Percentiles rank a stretch among this genome's conserved stretches.
Conservation (phyloP, 2,113 vertebrate species). For the Peromyscus californicus region DNA sequence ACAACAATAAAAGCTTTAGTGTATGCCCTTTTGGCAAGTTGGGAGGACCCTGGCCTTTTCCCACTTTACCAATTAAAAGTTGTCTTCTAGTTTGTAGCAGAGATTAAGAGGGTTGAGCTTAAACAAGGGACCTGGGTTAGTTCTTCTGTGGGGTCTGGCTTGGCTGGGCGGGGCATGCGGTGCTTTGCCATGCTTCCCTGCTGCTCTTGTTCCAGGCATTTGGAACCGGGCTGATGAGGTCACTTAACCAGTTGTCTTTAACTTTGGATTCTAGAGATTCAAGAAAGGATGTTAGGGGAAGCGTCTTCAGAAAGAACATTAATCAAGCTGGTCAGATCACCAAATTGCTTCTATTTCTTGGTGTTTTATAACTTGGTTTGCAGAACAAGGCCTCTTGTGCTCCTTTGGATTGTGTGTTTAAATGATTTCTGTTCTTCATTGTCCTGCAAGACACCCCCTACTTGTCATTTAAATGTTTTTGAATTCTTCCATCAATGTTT, state of each 20-base stretch:
- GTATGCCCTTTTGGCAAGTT: background rate
- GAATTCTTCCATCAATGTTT: slow-evolving; percentile 34
- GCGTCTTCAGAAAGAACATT: background rate
- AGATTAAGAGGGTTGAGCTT: background rate
- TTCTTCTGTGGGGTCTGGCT: background rate
- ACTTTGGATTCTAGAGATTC: background rate
- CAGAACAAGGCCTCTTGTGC: slow-evolving; percentile 24
- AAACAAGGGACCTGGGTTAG: background rate
- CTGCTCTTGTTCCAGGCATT: background rate
- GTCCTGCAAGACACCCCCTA: background rate
- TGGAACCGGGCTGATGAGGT: slow-evolving; percentile 20
- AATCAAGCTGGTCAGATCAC: background rate
- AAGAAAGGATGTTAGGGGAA: background rate
- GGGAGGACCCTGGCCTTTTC: background rate
- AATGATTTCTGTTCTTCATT: slow-evolving; percentile 57
- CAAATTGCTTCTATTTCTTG: slow-evolving; percentile 4
- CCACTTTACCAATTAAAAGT: background rate
- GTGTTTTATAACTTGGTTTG: slow-evolving; percentile 10
- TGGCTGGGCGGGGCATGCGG: background rate
- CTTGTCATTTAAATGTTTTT: slow-evolving; percentile 32
- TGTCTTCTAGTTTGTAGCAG: background rate
- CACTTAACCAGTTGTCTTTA: slow-evolving; percentile 43
- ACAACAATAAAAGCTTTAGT: background rate
- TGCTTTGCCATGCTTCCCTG: slow-evolving; percentile 35
- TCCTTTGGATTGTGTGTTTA: slow-evolving; percentile 43